A percentile compares a stretch with the other conserved stretches of the same genome.
Evolutionary conservation across 2,888 invertebrate genomes (phyloP).

Genomic region (Eueremaeus valkanovi): DNA sequence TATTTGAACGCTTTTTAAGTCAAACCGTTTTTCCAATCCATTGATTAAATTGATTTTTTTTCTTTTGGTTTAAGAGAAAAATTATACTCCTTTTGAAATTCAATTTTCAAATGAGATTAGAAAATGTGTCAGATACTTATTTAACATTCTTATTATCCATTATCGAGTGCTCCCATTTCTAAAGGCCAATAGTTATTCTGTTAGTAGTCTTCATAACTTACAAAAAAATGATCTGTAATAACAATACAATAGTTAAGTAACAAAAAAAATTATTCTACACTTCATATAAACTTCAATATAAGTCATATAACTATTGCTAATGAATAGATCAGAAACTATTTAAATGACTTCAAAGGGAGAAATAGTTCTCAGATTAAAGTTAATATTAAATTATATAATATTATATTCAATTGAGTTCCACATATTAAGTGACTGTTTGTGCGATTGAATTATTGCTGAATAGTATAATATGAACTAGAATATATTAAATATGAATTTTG

Average conservation of each 20-base stretch:
- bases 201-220: too few species aligned
- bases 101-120: not conserved
- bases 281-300: too few species aligned
- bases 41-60: slow-evolving; percentile 7
- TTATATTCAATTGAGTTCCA: not conserved
- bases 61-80: not conserved
- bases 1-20: not conserved
- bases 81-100: not conserved
- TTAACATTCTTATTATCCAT: not conserved
- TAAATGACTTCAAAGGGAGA: too few species aligned
- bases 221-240: too few species aligned
- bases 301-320: too few species aligned
- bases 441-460: not conserved
- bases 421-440: not conserved
- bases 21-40: not conserved
- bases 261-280: too few species aligned
- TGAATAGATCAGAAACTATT: too few species aligned
- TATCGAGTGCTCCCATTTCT: slow-evolving; percentile 24
- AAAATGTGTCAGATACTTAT: slow-evolving; percentile 20
- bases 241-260: too few species aligned
- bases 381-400: too few species aligned
- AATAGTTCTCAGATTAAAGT: too few species aligned
- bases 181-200: too few species aligned
- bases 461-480: not conserved
- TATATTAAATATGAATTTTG: too few species aligned